Percentiles rank a stretch among this genome's conserved stretches.
Evolutionary conservation across 2,888 invertebrate genomes (phyloP).

Genomic region (Watsonalla binaria): DNA sequence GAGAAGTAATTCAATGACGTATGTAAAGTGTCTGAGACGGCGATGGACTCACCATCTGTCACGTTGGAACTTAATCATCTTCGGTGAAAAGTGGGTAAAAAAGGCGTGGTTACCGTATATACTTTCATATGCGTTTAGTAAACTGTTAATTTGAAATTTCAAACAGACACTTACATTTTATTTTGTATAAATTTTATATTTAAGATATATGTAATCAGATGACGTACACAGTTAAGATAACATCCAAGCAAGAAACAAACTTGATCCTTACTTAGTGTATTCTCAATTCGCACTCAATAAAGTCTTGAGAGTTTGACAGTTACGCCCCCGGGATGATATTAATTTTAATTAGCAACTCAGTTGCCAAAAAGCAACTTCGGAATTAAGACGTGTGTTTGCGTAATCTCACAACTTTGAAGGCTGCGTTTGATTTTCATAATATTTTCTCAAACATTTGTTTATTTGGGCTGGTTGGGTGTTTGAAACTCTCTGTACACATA

Average conservation of each 20-base stretch:
- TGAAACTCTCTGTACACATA: neutral
- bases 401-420: slow-evolving; percentile 16
- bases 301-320: slow-evolving; percentile 3
- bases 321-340: slow-evolving; percentile 25
- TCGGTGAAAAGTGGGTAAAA: too few species aligned
- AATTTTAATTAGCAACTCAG: slow-evolving; percentile 46
- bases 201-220: neutral
- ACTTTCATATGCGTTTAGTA: too few species aligned
- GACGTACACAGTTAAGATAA: neutral
- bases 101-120: too few species aligned
- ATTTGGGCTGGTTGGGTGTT: neutral
- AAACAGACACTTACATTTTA: too few species aligned
- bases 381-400: slow-evolving; percentile 28
- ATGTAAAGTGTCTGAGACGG: too few species aligned
- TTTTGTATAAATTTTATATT: too few species aligned
- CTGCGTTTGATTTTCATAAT: slow-evolving; percentile 18
- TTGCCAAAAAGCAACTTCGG: slow-evolving; percentile 25
- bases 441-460: slow-evolving; percentile 7
- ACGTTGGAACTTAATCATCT: too few species aligned
- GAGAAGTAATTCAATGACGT: too few species aligned
- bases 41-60: too few species aligned
- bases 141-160: too few species aligned
- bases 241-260: neutral
- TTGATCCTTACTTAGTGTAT: neutral
- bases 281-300: neutral